Base-by-base conservation (phyloP, 1,140 invertebrate species). In the Calephelis nemesis region DNA sequence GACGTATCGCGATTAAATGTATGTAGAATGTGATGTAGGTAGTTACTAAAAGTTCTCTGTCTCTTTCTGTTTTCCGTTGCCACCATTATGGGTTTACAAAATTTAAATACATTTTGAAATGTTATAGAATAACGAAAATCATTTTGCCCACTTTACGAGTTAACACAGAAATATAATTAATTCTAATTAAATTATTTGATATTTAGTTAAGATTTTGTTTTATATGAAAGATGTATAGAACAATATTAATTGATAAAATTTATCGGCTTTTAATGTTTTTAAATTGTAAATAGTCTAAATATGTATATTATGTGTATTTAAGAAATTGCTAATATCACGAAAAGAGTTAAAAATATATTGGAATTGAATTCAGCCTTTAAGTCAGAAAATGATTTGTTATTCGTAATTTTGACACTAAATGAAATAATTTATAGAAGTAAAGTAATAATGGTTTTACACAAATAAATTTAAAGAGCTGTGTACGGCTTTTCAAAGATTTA, bases 221-320 rank as follows among this genome's bases (percentile, higher is more conserved):
- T 30, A 6, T 19, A 19, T 11, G 19, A 30, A 54, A 7, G 4
- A 54, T 30, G 5, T 10, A 52, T 19, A 19, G 19, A 54, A 54
- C 19, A 5, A 19, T 54, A 30, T 54, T 54, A 54, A 4, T 54
- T 54, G 52, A 19, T 30, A 52, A 15, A 15, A 8, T 19, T 15
- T 54, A 54, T 54, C 52, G 52, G 50, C 52, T 54, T 54, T 54
- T 54, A 30, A 54, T 54, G 19, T 54, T 30, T 54, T 54, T 6
- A 54, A 54, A 10, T 30, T 54, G 52, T 54, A 54, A 54, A 54
- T 54, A 54, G 52, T 54, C 9, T 0, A 54, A 54, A 54, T 54
- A 11, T 54, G 19, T 30, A 54, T 19, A 54, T 54, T 30, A 30
- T 11, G 50, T 30, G 6, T 15, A 52, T 52, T 52, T 52, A 15